phyloP scores from a whole-genome alignment of 2,888 invertebrate genomes.

The Eilema caniola region DNA sequence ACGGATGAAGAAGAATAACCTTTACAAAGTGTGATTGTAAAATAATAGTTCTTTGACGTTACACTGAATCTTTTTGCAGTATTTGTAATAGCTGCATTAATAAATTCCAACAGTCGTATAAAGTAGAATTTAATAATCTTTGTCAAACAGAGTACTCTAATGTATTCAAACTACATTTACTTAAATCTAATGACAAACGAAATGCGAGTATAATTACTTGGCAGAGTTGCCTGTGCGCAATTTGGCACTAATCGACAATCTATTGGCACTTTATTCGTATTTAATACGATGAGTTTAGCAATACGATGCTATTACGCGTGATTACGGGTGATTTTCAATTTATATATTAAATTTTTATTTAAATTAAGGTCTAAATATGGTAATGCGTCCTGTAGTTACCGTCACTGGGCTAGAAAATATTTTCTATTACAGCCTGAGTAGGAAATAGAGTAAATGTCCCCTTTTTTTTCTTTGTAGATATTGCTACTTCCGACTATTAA shows the following conservation, averaged over 20 bases:
- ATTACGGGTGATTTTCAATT: background rate
- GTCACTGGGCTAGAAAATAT: too few species aligned
- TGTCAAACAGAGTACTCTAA: background rate
- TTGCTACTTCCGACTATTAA: too few species aligned
- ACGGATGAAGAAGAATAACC: too few species aligned
- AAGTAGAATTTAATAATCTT: background rate
- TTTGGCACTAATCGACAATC: slow-evolving; percentile 28
- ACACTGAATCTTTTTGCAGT: background rate
- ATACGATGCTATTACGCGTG: background rate
- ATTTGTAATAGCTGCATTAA: background rate
- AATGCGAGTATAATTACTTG: slow-evolving; percentile 30
- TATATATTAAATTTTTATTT: too few species aligned
- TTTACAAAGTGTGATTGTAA: too few species aligned
- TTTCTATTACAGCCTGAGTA: too few species aligned
- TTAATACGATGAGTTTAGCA: slow-evolving; percentile 28
- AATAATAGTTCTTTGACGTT: too few species aligned
- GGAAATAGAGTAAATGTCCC: too few species aligned
- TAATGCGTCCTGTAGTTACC: too few species aligned
- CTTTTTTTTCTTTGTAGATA: too few species aligned
- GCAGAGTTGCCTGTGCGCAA: slow-evolving; percentile 14
- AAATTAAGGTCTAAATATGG: too few species aligned
- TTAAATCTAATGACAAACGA: slow-evolving; percentile 5
- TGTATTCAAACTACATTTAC: slow-evolving; percentile 4
- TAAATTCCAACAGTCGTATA: background rate
- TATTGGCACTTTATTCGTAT: slow-evolving; percentile 31